Conservation (phyloP, 2,797 vertebrate species). For the Melanotaenia maccullochi region DNA sequence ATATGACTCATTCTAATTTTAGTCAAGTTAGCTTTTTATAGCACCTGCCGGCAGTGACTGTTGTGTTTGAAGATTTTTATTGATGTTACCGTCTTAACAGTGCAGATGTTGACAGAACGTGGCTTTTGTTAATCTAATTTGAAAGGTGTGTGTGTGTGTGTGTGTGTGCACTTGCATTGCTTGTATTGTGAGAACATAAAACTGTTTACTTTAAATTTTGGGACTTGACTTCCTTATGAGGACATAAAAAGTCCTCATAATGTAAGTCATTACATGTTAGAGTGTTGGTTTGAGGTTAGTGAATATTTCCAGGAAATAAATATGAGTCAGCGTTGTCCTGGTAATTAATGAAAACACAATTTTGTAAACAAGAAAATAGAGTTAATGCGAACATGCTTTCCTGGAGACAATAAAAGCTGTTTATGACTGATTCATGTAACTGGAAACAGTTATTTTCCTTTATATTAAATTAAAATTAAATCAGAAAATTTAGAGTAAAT, state of each 20-base stretch:
- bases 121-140: slow-evolving; percentile 37
- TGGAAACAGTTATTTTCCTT: neutral
- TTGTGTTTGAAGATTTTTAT: slow-evolving; percentile 56
- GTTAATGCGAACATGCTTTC: neutral
- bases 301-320: slow-evolving; percentile 1
- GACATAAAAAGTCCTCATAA: neutral
- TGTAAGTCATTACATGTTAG: slow-evolving; percentile 2
- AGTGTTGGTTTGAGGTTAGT: neutral
- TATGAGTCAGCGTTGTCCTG: neutral
- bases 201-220: neutral
- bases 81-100: slow-evolving; percentile 42
- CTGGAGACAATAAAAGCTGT: too few relatives aligned
- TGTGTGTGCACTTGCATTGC: neutral
- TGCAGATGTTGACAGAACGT: slow-evolving; percentile 48
- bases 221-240: neutral
- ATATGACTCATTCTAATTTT: slow-evolving; percentile 65
- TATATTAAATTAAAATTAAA: neutral
- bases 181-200: neutral
- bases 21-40: slow-evolving; percentile 54
- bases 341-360: neutral
- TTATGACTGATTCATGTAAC: neutral
- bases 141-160: slow-evolving; percentile 1
- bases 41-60: slow-evolving; percentile 34
- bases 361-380: neutral
- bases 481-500: neutral